phyloP scores from a whole-genome alignment of 2,888 invertebrate species.

The Chalcis sispes region DNA sequence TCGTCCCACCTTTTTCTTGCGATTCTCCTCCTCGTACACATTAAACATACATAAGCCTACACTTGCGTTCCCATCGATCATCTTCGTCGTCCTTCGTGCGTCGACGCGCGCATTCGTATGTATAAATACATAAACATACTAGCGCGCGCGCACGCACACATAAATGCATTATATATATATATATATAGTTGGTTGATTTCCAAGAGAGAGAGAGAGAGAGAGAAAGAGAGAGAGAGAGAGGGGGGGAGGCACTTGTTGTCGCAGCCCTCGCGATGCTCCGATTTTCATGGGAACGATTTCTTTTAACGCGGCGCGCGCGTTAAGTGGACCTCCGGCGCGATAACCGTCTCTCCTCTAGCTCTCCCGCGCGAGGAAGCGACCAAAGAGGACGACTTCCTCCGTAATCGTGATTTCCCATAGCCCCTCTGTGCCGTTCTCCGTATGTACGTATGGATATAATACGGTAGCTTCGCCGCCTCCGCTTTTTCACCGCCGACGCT shows the following conservation, averaged over 20 bases:
- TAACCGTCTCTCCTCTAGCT: constrained; percentile 41
- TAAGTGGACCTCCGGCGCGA: constrained; percentile 43
- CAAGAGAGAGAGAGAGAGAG: too few species aligned
- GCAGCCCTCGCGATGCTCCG: constrained; percentile 33
- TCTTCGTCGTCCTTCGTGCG: neutral
- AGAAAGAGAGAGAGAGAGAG: too few species aligned
- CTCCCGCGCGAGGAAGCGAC: constrained; percentile 5
- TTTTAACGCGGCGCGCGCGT: constrained; percentile 38
- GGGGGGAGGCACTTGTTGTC: too few species aligned
- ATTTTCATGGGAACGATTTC: constrained; percentile 57
- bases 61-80: constrained; percentile 55
- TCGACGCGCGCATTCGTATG: constrained; percentile 8
- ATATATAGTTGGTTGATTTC: too few species aligned
- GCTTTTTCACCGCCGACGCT: constrained; percentile 1
- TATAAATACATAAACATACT: too few species aligned
- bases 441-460: constrained; percentile 9
- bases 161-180: too few species aligned
- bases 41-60: too few species aligned
- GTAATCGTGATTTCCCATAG: neutral
- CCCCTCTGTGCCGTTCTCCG: too few species aligned
- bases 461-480: constrained; percentile 21
- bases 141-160: neutral
- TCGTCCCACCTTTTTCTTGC: neutral
- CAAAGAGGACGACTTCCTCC: neutral
- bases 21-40: neutral